phyloP scores from a whole-genome alignment of 2,888 invertebrate genomes.

The Teleogryllus oceanicus region DNA sequence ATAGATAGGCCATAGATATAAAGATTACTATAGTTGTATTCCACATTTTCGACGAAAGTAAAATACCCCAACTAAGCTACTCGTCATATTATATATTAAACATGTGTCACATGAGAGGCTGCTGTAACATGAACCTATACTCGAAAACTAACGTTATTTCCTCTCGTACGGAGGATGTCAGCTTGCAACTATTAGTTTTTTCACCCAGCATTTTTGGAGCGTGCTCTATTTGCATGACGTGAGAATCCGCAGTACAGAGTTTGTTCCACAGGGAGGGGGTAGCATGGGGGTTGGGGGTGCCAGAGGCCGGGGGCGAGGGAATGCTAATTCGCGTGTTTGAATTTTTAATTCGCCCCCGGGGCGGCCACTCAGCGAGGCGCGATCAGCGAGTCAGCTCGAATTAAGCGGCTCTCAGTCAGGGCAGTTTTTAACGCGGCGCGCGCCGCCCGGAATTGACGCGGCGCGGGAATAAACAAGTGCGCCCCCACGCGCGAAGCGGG shows the following conservation, averaged over 20 bases:
- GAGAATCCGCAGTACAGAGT: no score
- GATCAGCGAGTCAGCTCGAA: constrained; percentile 6
- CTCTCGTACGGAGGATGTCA: no score
- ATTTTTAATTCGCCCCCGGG: background rate
- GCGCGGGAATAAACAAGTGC: background rate
- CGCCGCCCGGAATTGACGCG: background rate
- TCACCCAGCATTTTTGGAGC: no score
- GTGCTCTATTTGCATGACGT: no score
- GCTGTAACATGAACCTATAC: no score
- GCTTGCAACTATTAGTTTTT: no score
- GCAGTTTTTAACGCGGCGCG: background rate
- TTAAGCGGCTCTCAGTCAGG: constrained; percentile 10
- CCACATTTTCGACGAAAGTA: no score
- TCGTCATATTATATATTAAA: no score
- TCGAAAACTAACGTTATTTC: no score
- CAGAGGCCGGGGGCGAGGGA: background rate
- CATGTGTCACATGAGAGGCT: no score
- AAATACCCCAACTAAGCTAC: no score
- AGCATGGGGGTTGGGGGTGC: background rate
- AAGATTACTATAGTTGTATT: no score
- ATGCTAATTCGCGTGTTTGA: constrained; percentile 18
- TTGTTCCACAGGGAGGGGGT: background rate
- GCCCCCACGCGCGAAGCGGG: background rate
- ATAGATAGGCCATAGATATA: rapidly evolving
- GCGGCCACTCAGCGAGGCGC: constrained; percentile 18